Evolutionary conservation across 2,888 invertebrate species (phyloP), one percentile per base, ranked within the genome.

Genomic region (Tipula helvola): DNA sequence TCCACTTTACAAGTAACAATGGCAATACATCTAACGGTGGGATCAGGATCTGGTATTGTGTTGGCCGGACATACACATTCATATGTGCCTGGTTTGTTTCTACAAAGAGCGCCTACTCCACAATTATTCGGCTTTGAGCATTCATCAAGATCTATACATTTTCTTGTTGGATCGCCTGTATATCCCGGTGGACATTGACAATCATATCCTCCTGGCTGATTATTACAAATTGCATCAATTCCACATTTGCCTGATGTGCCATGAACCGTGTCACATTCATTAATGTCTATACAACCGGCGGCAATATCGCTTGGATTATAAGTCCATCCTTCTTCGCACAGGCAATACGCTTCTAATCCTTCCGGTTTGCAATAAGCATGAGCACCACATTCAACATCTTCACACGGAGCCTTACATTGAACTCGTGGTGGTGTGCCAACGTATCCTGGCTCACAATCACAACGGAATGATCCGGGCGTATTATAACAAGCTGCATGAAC

Each of bases 281-380:
- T 94, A 88, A 98, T 95, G 91, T 98, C 98, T 87, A 97, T 94
- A 90, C 98, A 98, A 87, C 98, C 98, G 84, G 97, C 97, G 5
- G 96, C 94, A 88, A 98, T 96, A 89, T 98, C 96, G 87, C 93
- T 95, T 0, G 98, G 97, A 91, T 97, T 95, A 90, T 96, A 98
- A 0, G 97, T 97, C 97, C 97, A 98, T 0, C 98, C 98, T 87
- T 97, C 96, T 90, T 98, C 97, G 90, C 97, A 97, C 86, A 97
- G 96, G 89, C 98, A 98, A 89, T 96, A 97, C 0, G 97, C 97
- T 91, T 97, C 97, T 87, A 94, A 94, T 44, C 96, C 97, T 89
- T 97, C 96, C 0, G 96, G 95, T 90, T 97, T 97, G 90, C 98
- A 98, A 90, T 94, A 97, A 1, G 97, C 96, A 90, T 98, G 97